Evolutionary conservation across 2,888 invertebrate species (phyloP).

Genomic region (Lithophane semibrunnea): DNA sequence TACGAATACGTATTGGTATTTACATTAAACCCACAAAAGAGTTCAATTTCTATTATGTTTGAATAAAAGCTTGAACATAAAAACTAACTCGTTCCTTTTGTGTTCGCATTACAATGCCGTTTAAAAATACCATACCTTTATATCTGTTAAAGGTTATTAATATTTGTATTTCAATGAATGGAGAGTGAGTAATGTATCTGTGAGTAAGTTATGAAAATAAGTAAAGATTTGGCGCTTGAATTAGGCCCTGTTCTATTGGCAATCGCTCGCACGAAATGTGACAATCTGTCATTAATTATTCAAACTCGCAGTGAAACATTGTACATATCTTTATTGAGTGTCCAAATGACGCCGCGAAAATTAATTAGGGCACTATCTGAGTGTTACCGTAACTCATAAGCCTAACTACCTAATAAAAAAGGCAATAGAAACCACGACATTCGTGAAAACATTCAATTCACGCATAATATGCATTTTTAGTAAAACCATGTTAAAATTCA

Average conservation of each 20-base stretch:
- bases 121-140: constrained; percentile 30
- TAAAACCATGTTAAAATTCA: neutral
- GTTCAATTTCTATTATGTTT: constrained; percentile 46
- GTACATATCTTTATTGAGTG: neutral
- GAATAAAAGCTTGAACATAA: constrained; percentile 46
- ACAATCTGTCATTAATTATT: neutral
- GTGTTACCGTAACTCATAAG: no score
- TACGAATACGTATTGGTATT: neutral
- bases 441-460: no score
- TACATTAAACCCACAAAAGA: constrained; percentile 40
- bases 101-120: constrained; percentile 47
- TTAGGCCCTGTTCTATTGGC: neutral
- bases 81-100: constrained; percentile 43
- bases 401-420: no score
- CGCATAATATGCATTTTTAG: neutral
- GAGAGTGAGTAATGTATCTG: neutral
- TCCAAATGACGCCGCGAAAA: neutral
- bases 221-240: neutral
- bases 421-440: no score
- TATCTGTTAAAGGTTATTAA: constrained; percentile 21
- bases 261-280: neutral
- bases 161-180: constrained; percentile 31
- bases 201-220: neutral
- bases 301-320: neutral
- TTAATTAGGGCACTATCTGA: neutral